These are phyloP conservation scores for Neodiprion pinetum DNA, from an alignment of 1,140 invertebrate genomes.

Conservation along the genomic window DNA sequence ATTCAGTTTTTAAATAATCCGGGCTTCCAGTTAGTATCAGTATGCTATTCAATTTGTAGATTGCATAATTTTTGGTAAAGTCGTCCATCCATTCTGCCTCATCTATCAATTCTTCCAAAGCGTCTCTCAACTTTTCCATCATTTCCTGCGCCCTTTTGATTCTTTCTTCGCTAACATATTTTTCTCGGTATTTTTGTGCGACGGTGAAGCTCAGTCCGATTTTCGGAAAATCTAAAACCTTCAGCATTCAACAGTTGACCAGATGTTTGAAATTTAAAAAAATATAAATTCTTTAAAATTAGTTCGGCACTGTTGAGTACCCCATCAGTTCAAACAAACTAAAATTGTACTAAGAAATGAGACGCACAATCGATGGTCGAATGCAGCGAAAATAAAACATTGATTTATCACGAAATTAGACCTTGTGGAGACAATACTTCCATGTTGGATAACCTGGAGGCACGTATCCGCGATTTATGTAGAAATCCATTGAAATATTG, in stretches of 20 bases:
- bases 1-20: not conserved
- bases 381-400: not conserved
- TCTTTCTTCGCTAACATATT: not conserved
- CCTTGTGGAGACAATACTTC: not conserved
- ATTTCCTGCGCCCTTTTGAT: not conserved
- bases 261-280: no score
- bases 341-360: no score
- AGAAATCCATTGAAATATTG: not conserved
- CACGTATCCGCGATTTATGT: not conserved
- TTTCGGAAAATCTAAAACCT: not conserved
- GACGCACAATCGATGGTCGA: no score
- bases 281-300: no score
- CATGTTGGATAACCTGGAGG: not conserved
- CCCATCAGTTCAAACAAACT: not conserved
- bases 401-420: not conserved
- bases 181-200: not conserved
- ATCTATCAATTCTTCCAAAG: not conserved
- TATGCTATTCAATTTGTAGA: not conserved
- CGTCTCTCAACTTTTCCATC: not conserved
- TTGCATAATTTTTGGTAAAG: not conserved
- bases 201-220: conserved; percentile 3
- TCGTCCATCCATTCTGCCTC: conserved; percentile 1
- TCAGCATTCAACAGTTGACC: not conserved
- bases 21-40: not conserved
- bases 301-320: no score